Conservation (phyloP, 2,113 vertebrate genomes). For the Buteo buteo region DNA sequence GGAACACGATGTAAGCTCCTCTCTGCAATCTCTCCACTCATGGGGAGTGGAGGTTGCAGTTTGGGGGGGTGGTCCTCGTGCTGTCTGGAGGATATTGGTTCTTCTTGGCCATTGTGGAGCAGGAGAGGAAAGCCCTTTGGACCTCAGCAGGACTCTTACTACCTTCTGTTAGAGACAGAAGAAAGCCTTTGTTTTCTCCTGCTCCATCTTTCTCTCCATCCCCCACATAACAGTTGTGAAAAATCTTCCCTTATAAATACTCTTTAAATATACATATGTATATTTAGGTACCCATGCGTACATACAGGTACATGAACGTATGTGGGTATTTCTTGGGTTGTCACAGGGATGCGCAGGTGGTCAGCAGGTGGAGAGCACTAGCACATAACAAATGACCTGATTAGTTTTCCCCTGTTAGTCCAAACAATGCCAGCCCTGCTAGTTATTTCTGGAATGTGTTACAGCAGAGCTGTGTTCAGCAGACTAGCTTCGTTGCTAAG, state of each 20-base stretch:
- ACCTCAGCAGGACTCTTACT: background rate
- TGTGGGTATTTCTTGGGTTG: background rate
- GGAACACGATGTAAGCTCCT: background rate
- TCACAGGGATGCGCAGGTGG: rapidly evolving
- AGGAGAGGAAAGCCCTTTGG: background rate
- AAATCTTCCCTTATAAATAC: background rate
- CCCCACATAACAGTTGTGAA: background rate
- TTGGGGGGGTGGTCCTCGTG: background rate
- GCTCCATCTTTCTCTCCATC: background rate
- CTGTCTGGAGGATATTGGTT: background rate
- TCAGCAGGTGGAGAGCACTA: background rate
- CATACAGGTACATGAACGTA: too few species aligned
- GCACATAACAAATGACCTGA: background rate
- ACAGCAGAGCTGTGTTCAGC: background rate
- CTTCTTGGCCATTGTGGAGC: background rate
- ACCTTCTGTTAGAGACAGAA: background rate
- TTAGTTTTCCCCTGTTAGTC: background rate
- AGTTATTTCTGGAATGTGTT: constrained; percentile 49
- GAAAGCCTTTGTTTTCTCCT: background rate
- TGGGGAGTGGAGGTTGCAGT: background rate
- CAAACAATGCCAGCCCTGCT: background rate
- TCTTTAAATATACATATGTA: rapidly evolving
- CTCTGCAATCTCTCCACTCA: rapidly evolving
- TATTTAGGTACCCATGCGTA: background rate
- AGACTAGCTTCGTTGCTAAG: constrained; percentile 54